These are phyloP conservation scores for Tipula helvola DNA, from an alignment of 2,888 invertebrate genomes.

Conservation along the genomic window DNA sequence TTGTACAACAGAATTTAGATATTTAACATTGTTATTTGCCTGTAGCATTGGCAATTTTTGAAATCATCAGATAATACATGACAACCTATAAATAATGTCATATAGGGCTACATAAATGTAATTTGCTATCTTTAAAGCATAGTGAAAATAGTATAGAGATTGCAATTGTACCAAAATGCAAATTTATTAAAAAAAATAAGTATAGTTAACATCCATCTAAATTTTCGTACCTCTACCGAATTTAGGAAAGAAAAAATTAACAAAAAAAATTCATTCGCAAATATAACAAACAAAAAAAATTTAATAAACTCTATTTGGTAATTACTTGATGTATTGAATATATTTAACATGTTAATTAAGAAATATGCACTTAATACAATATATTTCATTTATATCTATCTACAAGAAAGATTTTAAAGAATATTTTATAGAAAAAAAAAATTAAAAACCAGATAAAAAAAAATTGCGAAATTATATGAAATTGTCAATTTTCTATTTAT, in stretches of 20 bases:
- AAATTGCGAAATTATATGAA: conserved; percentile 4
- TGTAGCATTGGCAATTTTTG: background rate
- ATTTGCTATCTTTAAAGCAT: background rate
- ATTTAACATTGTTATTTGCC: background rate
- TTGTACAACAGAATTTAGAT: background rate
- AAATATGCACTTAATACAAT: background rate
- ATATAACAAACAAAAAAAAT: background rate
- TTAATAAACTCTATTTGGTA: background rate
- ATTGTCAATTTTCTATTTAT: conserved; percentile 4
- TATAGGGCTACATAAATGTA: no score
- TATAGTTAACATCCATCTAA: background rate
- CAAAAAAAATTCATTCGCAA: background rate
- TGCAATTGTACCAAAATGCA: background rate
- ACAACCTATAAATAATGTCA: background rate
- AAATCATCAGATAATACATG: background rate
- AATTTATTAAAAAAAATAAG: background rate
- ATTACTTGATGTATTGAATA: background rate
- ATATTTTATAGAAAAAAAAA: background rate
- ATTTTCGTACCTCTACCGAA: background rate
- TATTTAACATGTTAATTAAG: background rate
- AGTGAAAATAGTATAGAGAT: background rate
- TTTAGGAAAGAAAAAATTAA: background rate
- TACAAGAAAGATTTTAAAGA: background rate
- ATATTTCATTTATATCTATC: background rate
- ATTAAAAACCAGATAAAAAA: background rate